Evolutionary conservation across 64 coral and sea anemone genomes (phyloP).

Genomic region (Montipora foliosa): DNA sequence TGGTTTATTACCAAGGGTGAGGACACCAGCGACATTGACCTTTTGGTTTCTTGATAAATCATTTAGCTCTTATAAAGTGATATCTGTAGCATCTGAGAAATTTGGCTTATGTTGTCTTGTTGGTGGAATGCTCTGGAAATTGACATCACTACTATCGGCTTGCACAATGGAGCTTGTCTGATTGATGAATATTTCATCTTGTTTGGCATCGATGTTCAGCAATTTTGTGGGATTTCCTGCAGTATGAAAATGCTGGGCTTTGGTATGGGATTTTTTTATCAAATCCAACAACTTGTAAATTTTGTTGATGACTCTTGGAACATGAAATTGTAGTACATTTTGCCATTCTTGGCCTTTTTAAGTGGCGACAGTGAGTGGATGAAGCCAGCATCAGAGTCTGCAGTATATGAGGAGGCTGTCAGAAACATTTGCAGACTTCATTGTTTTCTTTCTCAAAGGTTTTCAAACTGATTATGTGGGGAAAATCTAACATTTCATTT

Average conservation of each 20-base stretch:
- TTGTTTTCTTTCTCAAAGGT: neutral
- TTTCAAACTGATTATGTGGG: too few species aligned
- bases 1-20: constrained; percentile 50
- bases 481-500: too few species aligned
- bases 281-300: too few species aligned
- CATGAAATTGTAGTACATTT: neutral
- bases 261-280: neutral
- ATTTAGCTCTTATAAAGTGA: too few species aligned
- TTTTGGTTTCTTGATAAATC: constrained; percentile 54
- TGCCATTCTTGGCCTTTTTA: neutral
- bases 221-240: neutral
- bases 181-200: neutral
- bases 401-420: neutral
- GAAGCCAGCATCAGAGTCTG: neutral
- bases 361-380: neutral
- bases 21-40: constrained; percentile 55
- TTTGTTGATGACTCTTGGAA: too few species aligned
- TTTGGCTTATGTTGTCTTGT: too few species aligned
- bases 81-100: too few species aligned
- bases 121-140: neutral
- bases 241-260: neutral
- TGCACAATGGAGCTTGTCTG: neutral
- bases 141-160: neutral
- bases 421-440: neutral
- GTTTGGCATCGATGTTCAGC: neutral